A percentile compares a stretch with the other conserved stretches of the same genome.
phyloP scores from a whole-genome alignment of 2,888 invertebrate species.

The Fragum whitleyi region DNA sequence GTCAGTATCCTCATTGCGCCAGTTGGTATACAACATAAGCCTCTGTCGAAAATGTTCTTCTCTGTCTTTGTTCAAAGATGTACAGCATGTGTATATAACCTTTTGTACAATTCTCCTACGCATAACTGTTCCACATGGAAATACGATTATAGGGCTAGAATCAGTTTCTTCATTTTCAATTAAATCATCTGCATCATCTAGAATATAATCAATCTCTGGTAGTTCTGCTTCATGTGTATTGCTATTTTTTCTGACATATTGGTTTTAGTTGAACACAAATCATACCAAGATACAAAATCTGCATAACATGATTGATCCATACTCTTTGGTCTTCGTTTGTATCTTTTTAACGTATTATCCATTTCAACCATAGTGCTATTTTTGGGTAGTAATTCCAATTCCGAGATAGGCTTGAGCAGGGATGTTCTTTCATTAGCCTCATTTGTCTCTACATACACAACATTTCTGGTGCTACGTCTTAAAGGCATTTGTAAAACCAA shows the following conservation, averaged over 20 bases:
- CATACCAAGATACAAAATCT: conserved; percentile 55
- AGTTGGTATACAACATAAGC: conserved; percentile 75
- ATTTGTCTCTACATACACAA: conserved; percentile 51
- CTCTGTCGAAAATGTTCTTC: conserved; percentile 55
- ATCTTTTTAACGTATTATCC: conserved; percentile 55
- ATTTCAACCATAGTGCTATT: conserved; percentile 48
- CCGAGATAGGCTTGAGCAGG: conserved; percentile 43
- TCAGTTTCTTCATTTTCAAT: neutral
- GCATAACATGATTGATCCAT: conserved; percentile 49
- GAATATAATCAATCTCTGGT: conserved; percentile 34
- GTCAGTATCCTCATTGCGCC: conserved; percentile 64
- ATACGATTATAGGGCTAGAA: conserved; percentile 4
- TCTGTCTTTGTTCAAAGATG: conserved; percentile 38
- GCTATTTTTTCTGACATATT: no score
- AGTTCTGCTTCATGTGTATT: conserved; percentile 7
- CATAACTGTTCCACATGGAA: conserved; percentile 33
- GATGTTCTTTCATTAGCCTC: conserved; percentile 45
- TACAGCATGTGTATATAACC: conserved; percentile 44
- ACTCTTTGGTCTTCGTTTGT: conserved; percentile 50
- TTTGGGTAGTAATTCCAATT: conserved; percentile 49
- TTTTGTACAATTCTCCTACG: conserved; percentile 29
- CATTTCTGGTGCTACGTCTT: conserved; percentile 41
- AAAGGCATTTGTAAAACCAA: conserved; percentile 61
- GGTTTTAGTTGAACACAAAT: conserved; percentile 11
- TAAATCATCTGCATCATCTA: conserved; percentile 27